phyloP scores from a whole-genome alignment of 2,113 vertebrate genomes.

The Aegithalos caudatus region DNA sequence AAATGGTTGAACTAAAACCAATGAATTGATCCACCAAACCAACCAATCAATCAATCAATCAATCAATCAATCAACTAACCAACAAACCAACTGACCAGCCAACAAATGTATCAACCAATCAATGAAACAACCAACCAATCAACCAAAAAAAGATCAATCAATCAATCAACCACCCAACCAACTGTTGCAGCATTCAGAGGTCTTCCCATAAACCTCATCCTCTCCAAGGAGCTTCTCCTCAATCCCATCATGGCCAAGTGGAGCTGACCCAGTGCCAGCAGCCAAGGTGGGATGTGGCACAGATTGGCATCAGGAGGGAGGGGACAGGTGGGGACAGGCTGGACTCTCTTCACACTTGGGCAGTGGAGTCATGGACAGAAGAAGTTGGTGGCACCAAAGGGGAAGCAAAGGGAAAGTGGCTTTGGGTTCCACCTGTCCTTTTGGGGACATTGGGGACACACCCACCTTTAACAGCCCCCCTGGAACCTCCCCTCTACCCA shows the following conservation, averaged over 20 bases:
- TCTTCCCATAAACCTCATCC: not conserved
- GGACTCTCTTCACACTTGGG: fast-evolving
- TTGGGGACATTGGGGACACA: not conserved
- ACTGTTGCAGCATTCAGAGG: not conserved
- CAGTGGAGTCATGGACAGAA: not conserved
- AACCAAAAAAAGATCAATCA: not conserved
- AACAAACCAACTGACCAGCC: not conserved
- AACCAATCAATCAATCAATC: not conserved
- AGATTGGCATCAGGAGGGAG: fast-evolving
- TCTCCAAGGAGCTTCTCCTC: not conserved
- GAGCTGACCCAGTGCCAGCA: fast-evolving
- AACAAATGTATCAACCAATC: not conserved
- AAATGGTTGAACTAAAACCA: not conserved
- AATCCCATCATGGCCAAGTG: fast-evolving
- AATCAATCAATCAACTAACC: not conserved
- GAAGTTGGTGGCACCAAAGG: not conserved
- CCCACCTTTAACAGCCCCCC: not conserved
- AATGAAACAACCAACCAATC: not conserved
- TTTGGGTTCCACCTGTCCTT: not conserved
- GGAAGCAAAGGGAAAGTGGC: not conserved
- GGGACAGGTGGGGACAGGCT: not conserved
- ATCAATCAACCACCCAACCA: not conserved
- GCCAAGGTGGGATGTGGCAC: fast-evolving
- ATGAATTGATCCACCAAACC: not conserved
- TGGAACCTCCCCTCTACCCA: not conserved